These are phyloP conservation scores for Formica selysi DNA, from an alignment of 1,140 invertebrate genomes.

Conservation along the genomic window DNA sequence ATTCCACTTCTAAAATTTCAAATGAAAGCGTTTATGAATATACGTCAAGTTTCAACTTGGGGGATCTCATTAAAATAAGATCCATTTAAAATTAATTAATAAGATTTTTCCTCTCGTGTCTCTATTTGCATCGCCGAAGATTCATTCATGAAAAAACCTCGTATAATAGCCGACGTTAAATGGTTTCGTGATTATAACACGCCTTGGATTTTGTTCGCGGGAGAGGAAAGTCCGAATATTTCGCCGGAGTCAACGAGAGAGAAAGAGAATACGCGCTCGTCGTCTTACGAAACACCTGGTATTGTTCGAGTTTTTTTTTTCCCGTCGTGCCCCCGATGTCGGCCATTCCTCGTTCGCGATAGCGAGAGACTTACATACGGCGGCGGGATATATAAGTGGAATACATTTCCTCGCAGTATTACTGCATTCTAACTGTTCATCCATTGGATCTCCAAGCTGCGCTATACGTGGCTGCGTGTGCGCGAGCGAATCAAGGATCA, in stretches of 20 bases:
- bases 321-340: slow-evolving; percentile 27
- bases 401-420: slow-evolving; percentile 65
- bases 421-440: slow-evolving; percentile 67
- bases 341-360: slow-evolving; percentile 54
- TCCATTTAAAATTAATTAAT: slow-evolving; percentile 53
- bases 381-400: slow-evolving; percentile 50
- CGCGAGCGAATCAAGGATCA: slow-evolving; percentile 70
- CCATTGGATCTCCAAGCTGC: slow-evolving; percentile 63
- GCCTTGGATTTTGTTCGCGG: slow-evolving; percentile 2
- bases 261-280: too few species aligned
- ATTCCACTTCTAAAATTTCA: slow-evolving; percentile 46
- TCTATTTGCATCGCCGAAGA: slow-evolving; percentile 45
- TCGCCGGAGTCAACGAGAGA: too few species aligned
- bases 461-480: slow-evolving; percentile 48
- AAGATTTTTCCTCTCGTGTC: slow-evolving; percentile 6
- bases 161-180: slow-evolving; percentile 16
- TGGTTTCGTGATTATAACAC: slow-evolving; percentile 29
- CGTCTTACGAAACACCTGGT: slow-evolving; percentile 29
- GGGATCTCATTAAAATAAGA: slow-evolving; percentile 47
- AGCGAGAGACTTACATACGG: slow-evolving; percentile 55
- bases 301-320: slow-evolving; percentile 25
- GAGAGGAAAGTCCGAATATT: too few species aligned
- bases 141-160: slow-evolving; percentile 41
- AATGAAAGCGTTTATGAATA: slow-evolving; percentile 36
- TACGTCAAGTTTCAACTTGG: slow-evolving; percentile 33